Conservation (phyloP, 2,113 vertebrate genomes). For the Bufo gargarizans region DNA sequence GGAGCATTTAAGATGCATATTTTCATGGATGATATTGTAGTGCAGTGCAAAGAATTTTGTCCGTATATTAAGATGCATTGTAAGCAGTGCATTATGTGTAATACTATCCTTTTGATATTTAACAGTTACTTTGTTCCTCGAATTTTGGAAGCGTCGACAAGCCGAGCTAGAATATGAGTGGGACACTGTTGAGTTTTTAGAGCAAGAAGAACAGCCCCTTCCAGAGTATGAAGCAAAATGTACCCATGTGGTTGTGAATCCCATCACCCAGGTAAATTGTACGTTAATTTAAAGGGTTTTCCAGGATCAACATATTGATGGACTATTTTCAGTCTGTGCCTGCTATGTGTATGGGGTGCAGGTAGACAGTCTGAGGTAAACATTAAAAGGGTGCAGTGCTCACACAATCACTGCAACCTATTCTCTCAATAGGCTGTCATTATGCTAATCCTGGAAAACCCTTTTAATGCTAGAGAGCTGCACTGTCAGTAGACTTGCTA, state of each 20-base stretch:
- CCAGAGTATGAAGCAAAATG: slow-evolving; percentile 91
- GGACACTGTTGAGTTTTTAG: slow-evolving; percentile 90
- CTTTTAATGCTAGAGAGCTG: not conserved
- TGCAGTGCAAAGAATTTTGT: not conserved
- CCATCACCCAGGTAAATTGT: slow-evolving; percentile 76
- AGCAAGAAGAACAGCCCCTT: slow-evolving; percentile 86
- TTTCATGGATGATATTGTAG: too few species aligned
- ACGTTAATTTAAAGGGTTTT: not conserved
- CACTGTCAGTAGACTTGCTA: not conserved
- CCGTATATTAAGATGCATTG: not conserved
- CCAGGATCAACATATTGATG: too few species aligned
- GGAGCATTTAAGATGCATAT: too few species aligned
- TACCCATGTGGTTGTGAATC: slow-evolving; percentile 79
- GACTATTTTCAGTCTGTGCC: too few species aligned
- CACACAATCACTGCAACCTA: too few species aligned
- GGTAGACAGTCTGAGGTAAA: too few species aligned
- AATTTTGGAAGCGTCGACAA: slow-evolving; percentile 94
- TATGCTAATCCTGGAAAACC: too few species aligned
- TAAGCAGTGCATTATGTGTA: too few species aligned
- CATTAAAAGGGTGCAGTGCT: too few species aligned
- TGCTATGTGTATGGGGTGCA: too few species aligned
- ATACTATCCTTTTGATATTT: not conserved
- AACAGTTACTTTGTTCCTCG: slow-evolving; percentile 88
- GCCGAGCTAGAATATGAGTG: slow-evolving; percentile 90
- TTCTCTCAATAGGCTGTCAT: too few species aligned